Percentiles rank a stretch among this genome's conserved stretches.
These are phyloP conservation scores for Hydraecia micacea DNA, from an alignment of 2,888 invertebrate genomes.

Conservation along the genomic window DNA sequence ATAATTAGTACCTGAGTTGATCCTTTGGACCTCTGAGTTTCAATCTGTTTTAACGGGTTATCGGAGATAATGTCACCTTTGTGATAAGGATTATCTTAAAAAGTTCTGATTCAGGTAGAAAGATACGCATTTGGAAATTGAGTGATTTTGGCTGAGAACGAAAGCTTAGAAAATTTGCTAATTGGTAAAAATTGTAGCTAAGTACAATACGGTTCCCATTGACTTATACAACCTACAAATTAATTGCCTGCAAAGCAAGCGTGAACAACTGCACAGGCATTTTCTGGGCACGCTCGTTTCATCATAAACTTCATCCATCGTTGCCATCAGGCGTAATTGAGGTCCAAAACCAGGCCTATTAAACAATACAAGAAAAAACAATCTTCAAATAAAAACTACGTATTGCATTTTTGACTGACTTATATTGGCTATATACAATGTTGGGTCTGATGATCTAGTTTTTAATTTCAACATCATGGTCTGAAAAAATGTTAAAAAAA, in stretches of 20 bases:
- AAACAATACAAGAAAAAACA: neutral
- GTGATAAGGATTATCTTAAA: slow-evolving; percentile 16
- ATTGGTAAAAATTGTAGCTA: neutral
- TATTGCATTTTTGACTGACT: neutral
- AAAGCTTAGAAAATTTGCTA: no score
- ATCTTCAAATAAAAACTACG: neutral
- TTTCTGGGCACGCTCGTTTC: no score
- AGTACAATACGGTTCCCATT: neutral
- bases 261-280: no score
- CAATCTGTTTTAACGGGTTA: slow-evolving; percentile 37
- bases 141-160: neutral
- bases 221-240: neutral
- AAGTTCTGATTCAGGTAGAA: neutral
- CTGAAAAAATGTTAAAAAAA: neutral
- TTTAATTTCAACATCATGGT: neutral
- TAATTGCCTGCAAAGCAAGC: no score
- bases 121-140: neutral
- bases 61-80: slow-evolving; percentile 19
- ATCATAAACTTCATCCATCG: no score
- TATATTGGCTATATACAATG: neutral
- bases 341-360: no score
- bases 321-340: no score
- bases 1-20: slow-evolving; percentile 52
- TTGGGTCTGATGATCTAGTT: neutral
- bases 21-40: slow-evolving; percentile 44